Evolutionary conservation across 1,140 invertebrate species (phyloP).

Genomic region (Maconellicoccus hirsutus): DNA sequence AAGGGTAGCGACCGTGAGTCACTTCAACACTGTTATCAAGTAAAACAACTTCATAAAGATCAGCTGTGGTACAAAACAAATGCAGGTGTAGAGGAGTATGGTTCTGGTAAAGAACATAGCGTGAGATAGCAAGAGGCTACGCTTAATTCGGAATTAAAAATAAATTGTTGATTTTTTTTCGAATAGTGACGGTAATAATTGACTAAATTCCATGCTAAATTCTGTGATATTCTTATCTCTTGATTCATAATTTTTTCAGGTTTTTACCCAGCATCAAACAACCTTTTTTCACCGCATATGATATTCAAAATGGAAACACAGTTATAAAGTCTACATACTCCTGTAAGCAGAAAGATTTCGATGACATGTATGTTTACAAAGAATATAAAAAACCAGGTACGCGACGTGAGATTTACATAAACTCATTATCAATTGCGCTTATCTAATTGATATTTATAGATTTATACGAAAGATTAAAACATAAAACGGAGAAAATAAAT

Average conservation of each 20-base stretch:
- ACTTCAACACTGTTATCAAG: no score
- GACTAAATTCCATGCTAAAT: no score
- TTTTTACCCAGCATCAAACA: background rate
- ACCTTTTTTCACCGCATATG: background rate
- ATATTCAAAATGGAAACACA: background rate
- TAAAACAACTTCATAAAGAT: no score
- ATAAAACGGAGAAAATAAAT: background rate
- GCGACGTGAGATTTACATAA: background rate
- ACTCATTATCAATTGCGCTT: background rate
- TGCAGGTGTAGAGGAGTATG: no score
- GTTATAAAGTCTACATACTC: background rate
- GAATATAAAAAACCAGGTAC: background rate
- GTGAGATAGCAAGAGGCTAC: no score
- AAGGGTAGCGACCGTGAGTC: no score
- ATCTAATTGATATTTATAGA: background rate
- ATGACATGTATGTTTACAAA: background rate
- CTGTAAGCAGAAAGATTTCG: conserved; percentile 2
- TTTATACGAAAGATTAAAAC: background rate
- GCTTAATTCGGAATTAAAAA: no score
- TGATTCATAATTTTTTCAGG: background rate
- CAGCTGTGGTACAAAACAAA: no score
- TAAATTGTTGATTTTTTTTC: no score
- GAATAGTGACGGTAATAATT: no score
- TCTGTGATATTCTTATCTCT: no score
- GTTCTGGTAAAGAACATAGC: no score